A percentile compares a stretch with the other conserved stretches of the same genome.
These are phyloP conservation scores for Saccopteryx leptura DNA, from an alignment of 2,113 vertebrate genomes.

Conservation along the genomic window DNA sequence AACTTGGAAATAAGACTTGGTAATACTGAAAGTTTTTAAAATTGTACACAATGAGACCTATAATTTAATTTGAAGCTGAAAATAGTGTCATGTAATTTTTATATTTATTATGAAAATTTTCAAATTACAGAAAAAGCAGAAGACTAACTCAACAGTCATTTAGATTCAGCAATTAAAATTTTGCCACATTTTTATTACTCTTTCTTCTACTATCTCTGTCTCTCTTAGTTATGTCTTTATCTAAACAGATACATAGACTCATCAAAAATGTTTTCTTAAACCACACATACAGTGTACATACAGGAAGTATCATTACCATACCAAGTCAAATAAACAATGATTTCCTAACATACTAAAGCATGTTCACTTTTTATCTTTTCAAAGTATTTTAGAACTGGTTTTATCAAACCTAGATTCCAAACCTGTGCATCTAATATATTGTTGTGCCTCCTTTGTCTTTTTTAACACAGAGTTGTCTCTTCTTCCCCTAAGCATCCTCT, in stretches of 20 bases:
- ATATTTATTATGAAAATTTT: not conserved
- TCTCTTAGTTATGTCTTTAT: not conserved
- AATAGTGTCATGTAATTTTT: not conserved
- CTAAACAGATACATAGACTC: not conserved
- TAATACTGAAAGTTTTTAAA: not conserved
- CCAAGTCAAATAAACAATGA: not conserved
- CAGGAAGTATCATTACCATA: accelerated
- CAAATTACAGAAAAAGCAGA: not conserved
- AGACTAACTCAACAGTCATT: not conserved
- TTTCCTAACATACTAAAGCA: not conserved
- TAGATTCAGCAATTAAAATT: not conserved
- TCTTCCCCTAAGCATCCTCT: not conserved
- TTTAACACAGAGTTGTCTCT: not conserved
- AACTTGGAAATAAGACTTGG: not conserved
- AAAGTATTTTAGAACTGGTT: not conserved
- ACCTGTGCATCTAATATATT: too few relatives aligned
- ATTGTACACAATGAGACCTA: not conserved
- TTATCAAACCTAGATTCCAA: not conserved
- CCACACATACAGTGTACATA: accelerated
- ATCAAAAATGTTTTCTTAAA: not conserved
- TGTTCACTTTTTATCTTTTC: not conserved
- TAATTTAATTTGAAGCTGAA: not conserved
- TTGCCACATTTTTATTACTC: not conserved
- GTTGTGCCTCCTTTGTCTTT: accelerated
- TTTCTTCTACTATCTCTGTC: not conserved